A percentile compares a stretch with the other conserved stretches of the same genome.
Conservation (phyloP, 2,797 vertebrate species). For the Cryptoblepharus egeriae region DNA sequence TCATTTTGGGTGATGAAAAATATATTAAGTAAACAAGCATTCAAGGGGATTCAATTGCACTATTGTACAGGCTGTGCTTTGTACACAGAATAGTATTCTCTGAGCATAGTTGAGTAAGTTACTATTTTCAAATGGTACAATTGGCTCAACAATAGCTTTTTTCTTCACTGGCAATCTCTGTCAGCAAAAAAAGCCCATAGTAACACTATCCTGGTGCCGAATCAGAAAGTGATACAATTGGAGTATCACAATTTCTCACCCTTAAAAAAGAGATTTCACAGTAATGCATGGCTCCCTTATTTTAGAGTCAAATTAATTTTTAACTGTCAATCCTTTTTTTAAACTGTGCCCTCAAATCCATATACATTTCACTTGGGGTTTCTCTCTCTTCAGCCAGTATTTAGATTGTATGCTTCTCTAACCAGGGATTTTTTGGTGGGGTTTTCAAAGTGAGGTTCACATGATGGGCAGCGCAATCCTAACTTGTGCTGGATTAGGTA, state of each 20-base stretch:
- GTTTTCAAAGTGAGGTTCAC: no score
- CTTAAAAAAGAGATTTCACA: neutral
- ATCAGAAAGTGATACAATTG: neutral
- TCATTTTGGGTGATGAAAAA: constrained; percentile 9
- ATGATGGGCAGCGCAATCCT: no score
- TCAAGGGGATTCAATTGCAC: constrained; percentile 7
- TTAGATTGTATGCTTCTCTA: no score
- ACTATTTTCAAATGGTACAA: constrained; percentile 11
- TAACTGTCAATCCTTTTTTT: neutral
- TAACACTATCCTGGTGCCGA: constrained; percentile 1
- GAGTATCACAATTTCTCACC: neutral
- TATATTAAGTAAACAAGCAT: constrained; percentile 41
- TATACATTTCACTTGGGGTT: neutral
- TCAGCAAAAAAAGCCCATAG: neutral
- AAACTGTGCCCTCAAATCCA: neutral
- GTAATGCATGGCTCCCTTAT: neutral
- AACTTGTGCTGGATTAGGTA: no score
- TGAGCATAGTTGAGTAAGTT: neutral
- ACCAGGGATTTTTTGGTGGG: no score
- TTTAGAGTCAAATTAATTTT: neutral
- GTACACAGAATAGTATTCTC: constrained; percentile 36
- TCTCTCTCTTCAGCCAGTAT: neutral
- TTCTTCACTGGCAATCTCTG: constrained; percentile 21
- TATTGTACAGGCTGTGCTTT: constrained; percentile 24
- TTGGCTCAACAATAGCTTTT: neutral